Base-by-base conservation (phyloP, 2,888 invertebrate species). In the Troglohyphantes excavatus region DNA sequence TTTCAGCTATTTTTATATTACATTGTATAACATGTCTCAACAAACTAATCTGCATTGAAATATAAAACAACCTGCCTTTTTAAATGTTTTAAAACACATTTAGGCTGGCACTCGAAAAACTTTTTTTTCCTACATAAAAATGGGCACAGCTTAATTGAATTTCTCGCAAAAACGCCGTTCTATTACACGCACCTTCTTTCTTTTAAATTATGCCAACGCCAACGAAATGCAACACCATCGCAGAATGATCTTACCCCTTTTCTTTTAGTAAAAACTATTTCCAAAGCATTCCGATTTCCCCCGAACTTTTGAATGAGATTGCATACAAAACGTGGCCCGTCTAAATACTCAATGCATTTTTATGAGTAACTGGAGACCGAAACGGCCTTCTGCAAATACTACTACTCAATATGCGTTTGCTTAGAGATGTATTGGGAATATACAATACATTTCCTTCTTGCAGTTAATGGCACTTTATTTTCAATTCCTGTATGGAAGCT, bases 381-480 rank as follows among this genome's bases (percentile, higher is more conserved):
- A 78, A 78, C 65, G 78, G 23, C 21, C 19, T 23, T 2, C 39
- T 39, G 21, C 26, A 63, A 78, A 33, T n/a, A n/a, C 68, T n/a
- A n/a, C 68, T 29, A 29, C 78, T 43, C 26, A 39, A 21, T 11
- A 46, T 53, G 46, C 46, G 59, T 59, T 19, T 46, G 27, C 61
- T 29, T 75, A 21, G 29, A 53, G 61, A 26, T 33, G 33, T 33
- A 61, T 76, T 33, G 61, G 76, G 21, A 21, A 13, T 29, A 76
- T 53, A 61, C 76, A 76, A 75, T 61, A 59, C 29, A 27, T 75
- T 75, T 29, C 27, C 33, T n/a, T 75, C 26, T 33, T 61, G 7
- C n/a, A 59, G 75, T 61, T 75, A 75, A 75, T 75, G 75, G 75
- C 59, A 33, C 75, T 75, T 75, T 75, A 75, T 59, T 61, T 59